Evolutionary conservation across 1,140 invertebrate genomes (phyloP).

Genomic region (Rhyacophila brunnea): DNA sequence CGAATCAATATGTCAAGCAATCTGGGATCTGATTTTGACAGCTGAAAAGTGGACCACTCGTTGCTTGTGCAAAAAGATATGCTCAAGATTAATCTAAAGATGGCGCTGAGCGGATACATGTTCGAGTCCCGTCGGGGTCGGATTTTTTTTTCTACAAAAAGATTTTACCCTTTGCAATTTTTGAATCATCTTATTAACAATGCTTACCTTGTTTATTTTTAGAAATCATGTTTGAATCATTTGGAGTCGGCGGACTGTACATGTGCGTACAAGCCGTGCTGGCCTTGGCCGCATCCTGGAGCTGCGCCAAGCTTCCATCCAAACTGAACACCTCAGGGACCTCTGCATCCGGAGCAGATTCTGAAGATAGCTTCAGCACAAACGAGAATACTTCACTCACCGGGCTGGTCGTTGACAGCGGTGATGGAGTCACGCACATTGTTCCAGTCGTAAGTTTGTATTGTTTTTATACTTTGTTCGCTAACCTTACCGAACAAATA

Average conservation of each 20-base stretch:
- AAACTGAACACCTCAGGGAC: constrained; percentile 38
- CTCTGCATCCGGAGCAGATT: too few relatives aligned
- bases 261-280: constrained; percentile 89
- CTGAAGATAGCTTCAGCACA: too few relatives aligned
- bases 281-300: constrained; percentile 92
- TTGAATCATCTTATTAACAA: not conserved
- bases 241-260: constrained; percentile 95
- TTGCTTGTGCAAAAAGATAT: too few relatives aligned
- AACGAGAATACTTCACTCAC: constrained; percentile 70
- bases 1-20: too few relatives aligned
- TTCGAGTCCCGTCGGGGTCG: too few relatives aligned
- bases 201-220: not conserved
- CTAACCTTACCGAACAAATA: too few relatives aligned
- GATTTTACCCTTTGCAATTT: too few relatives aligned
- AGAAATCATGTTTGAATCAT: constrained; percentile 99
- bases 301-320: constrained; percentile 34
- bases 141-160: too few relatives aligned
- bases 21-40: too few relatives aligned
- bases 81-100: too few relatives aligned
- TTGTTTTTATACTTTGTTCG: not conserved
- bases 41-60: too few relatives aligned
- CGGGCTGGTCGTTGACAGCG: constrained; percentile 96
- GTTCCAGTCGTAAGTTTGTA: constrained; percentile 92
- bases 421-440: constrained; percentile 98
- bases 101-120: too few relatives aligned